Evolutionary conservation across 2,797 vertebrate species (phyloP).

Genomic region (Anguilla marmorata): DNA sequence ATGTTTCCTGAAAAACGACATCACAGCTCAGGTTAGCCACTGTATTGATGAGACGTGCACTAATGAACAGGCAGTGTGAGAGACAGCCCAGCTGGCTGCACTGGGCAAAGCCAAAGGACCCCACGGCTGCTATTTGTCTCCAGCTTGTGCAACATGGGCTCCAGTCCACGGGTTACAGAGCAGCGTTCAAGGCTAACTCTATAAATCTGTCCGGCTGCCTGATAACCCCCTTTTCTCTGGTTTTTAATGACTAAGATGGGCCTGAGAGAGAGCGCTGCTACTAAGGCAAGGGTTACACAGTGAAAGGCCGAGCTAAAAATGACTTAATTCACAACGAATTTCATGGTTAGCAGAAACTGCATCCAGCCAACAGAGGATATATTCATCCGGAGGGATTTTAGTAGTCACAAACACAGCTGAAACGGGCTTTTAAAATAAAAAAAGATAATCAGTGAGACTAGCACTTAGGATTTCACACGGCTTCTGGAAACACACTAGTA

Average conservation of each 20-base stretch:
- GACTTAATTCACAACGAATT: not conserved
- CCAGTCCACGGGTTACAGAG: conserved; percentile 61
- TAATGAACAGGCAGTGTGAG: conserved; percentile 6
- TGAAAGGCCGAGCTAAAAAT: conserved; percentile 34
- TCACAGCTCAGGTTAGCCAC: not conserved
- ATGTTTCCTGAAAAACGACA: not conserved
- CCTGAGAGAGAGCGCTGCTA: conserved; percentile 54
- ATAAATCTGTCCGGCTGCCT: conserved; percentile 70
- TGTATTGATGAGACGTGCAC: not conserved
- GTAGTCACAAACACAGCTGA: not conserved
- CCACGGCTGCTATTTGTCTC: conserved; percentile 37
- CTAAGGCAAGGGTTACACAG: conserved; percentile 55
- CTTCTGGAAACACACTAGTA: not conserved
- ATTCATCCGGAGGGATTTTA: not conserved
- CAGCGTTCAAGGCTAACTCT: conserved; percentile 74
- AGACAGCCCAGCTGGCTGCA: not conserved
- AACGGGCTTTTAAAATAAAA: not conserved
- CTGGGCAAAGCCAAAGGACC: not conserved
- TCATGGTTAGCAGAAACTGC: not conserved
- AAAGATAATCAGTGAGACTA: not conserved
- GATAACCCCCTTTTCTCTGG: conserved; percentile 43
- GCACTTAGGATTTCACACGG: not conserved
- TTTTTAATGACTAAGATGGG: conserved; percentile 60
- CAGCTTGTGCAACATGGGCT: conserved; percentile 59
- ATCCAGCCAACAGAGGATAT: not conserved